These are phyloP conservation scores for Dryobotodes eremita DNA, from an alignment of 2,888 invertebrate species.

Conservation along the genomic window DNA sequence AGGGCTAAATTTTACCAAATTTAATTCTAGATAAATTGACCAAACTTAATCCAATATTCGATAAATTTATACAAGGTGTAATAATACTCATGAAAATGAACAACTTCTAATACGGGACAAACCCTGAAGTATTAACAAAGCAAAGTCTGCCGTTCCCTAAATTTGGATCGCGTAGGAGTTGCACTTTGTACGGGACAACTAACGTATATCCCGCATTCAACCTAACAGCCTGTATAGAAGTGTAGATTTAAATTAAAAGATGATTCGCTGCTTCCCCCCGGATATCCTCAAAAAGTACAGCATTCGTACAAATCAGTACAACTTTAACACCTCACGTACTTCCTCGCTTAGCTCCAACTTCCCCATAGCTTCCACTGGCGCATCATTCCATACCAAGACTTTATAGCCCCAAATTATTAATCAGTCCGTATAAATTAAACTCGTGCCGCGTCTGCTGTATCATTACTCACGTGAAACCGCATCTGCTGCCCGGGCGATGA, in stretches of 20 bases:
- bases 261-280: neutral
- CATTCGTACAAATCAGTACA: neutral
- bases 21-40: neutral
- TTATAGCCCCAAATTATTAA: constrained; percentile 79
- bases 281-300: neutral
- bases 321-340: constrained; percentile 11
- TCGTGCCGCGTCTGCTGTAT: constrained; percentile 58
- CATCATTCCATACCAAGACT: constrained; percentile 53
- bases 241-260: neutral
- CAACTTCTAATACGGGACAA: neutral
- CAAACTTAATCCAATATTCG: neutral
- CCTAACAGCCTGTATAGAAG: neutral
- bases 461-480: constrained; percentile 72
- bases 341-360: neutral
- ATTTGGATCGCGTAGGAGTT: neutral
- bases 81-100: neutral
- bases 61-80: neutral
- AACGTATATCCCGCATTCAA: neutral
- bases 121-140: neutral
- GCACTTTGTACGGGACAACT: neutral
- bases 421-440: constrained; percentile 78
- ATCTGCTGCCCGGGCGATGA: constrained; percentile 74
- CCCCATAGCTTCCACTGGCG: constrained; percentile 11
- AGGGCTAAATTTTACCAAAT: neutral
- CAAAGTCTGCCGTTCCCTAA: neutral